Conservation (phyloP, 2,888 invertebrate genomes). For the Eulithis prunata region DNA sequence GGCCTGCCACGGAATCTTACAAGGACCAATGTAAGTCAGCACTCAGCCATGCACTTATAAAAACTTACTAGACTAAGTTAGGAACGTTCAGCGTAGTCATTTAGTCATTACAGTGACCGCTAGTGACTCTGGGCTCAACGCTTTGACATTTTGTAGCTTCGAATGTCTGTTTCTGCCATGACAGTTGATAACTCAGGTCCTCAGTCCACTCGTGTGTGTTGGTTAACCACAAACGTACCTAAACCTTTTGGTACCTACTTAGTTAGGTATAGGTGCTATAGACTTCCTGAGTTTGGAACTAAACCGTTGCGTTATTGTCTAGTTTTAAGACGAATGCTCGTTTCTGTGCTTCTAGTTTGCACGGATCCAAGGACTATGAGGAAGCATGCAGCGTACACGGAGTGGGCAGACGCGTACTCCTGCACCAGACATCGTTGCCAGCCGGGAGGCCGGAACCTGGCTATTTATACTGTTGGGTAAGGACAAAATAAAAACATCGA, state of each 20-base stretch:
- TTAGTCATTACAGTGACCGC: too few relatives aligned
- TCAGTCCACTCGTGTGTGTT: too few relatives aligned
- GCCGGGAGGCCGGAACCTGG: constrained; percentile 74
- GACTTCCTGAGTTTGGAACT: too few relatives aligned
- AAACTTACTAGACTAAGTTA: background rate
- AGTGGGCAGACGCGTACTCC: constrained; percentile 80
- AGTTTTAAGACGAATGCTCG: too few relatives aligned
- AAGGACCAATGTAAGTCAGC: constrained; percentile 58
- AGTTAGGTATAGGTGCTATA: too few relatives aligned
- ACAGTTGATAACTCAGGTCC: too few relatives aligned
- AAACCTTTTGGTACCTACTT: too few relatives aligned
- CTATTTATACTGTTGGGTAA: constrained; percentile 78
- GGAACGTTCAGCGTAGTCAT: background rate
- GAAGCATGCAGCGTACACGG: constrained; percentile 72
- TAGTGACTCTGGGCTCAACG: too few relatives aligned
- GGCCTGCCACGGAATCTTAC: constrained; percentile 41
- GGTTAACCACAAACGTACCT: too few relatives aligned
- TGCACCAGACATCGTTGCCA: constrained; percentile 77
- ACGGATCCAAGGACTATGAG: constrained; percentile 75
- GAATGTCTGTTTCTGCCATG: background rate
- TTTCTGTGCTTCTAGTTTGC: constrained; percentile 54
- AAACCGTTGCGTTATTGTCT: too few relatives aligned
- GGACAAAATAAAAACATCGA: too few relatives aligned
- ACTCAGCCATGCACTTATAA: constrained; percentile 31
- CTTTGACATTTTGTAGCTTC: too few relatives aligned